A percentile compares a stretch with the other conserved stretches of the same genome.
Evolutionary conservation across 2,888 invertebrate genomes (phyloP).

Genomic region (Crossocerus cetratus): DNA sequence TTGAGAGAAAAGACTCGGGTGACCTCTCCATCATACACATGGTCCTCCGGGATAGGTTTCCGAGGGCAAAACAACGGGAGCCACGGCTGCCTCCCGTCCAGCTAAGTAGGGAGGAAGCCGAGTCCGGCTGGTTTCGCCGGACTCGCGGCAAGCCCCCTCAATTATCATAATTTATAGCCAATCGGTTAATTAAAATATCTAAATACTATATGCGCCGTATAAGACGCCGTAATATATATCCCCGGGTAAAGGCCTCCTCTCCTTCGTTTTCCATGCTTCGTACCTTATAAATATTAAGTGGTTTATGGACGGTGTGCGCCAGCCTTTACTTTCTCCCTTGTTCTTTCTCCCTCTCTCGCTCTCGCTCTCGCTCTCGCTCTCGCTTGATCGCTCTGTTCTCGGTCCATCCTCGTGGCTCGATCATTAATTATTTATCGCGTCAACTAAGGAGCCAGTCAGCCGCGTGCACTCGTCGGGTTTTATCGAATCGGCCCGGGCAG

Average conservation of each 20-base stretch:
- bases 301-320: constrained; percentile 62
- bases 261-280: constrained; percentile 52
- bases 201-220: constrained; percentile 67
- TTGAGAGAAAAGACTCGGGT: constrained; percentile 8
- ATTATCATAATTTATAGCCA: constrained; percentile 75
- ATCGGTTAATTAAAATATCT: constrained; percentile 75
- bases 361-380: constrained; percentile 49
- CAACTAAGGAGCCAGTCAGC: constrained; percentile 60
- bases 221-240: constrained; percentile 55
- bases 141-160: constrained; percentile 40
- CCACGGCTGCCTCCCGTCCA: constrained; percentile 3
- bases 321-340: constrained; percentile 10
- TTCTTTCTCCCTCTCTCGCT: constrained; percentile 32
- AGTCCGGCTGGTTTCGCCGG: neutral
- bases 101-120: constrained; percentile 6
- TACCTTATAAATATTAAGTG: constrained; percentile 74
- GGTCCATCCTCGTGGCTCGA: constrained; percentile 19
- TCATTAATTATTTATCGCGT: constrained; percentile 76
- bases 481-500: constrained; percentile 51
- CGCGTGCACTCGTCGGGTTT: constrained; percentile 53
- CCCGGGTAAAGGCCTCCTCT: constrained; percentile 35
- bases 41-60: constrained; percentile 8
- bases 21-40: constrained; percentile 30
- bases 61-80: constrained; percentile 27
- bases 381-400: too few relatives aligned